Conservation (phyloP, 2,113 vertebrate genomes). For the Trachemys scripta region DNA sequence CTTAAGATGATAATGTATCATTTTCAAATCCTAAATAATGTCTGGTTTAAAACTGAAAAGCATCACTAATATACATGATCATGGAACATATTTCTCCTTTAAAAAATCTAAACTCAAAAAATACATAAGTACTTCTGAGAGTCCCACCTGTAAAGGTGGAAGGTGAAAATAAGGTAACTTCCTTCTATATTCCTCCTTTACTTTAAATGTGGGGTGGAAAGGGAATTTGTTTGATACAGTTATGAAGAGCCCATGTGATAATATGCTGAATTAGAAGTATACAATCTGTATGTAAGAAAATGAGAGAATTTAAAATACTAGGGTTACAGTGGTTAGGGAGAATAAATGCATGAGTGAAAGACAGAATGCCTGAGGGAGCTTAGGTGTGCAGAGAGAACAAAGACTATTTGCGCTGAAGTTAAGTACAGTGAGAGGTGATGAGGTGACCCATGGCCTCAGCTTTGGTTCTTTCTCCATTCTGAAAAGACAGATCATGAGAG, state of each 20-base stretch:
- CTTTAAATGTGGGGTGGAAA: neutral
- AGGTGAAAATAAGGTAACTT: accelerated
- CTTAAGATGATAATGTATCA: neutral
- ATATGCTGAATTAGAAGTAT: neutral
- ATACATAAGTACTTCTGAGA: neutral
- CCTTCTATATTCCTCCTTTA: too few relatives aligned
- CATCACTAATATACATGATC: too few relatives aligned
- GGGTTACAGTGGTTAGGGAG: neutral
- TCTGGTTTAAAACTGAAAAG: neutral
- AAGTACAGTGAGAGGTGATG: neutral
- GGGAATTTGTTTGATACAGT: accelerated
- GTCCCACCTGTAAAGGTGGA: neutral
- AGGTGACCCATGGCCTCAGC: constrained; percentile 31
- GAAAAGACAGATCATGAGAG: neutral
- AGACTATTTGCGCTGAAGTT: neutral
- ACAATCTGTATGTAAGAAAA: neutral
- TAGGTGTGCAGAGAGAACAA: neutral
- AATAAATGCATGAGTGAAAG: neutral
- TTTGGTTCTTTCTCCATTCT: neutral
- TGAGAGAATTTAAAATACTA: neutral
- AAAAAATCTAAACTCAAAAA: neutral
- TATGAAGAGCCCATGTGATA: accelerated
- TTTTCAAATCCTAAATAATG: neutral
- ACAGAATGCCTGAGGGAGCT: neutral
- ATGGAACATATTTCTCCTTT: neutral